phyloP scores from a whole-genome alignment of 2,888 invertebrate species.

The Andrena camellia region DNA sequence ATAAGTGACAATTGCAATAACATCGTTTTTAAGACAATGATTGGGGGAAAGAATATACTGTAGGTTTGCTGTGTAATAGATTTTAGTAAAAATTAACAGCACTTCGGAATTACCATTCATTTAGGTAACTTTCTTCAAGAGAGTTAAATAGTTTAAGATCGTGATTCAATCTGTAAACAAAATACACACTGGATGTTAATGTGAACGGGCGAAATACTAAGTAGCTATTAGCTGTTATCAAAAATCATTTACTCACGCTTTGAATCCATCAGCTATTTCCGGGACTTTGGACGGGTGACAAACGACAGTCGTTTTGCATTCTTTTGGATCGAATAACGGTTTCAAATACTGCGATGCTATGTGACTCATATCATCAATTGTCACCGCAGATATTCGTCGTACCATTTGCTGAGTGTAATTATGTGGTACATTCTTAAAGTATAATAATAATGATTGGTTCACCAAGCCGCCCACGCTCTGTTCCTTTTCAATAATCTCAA shows the following conservation, averaged over 20 bases:
- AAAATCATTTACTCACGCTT: constrained; percentile 86
- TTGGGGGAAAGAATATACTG: constrained; percentile 5
- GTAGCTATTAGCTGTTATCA: no score
- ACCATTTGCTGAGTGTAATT: constrained; percentile 90
- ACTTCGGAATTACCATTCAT: constrained; percentile 77
- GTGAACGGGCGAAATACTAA: neutral
- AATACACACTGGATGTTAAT: constrained; percentile 14
- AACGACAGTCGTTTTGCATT: constrained; percentile 89
- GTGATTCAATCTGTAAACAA: constrained; percentile 87
- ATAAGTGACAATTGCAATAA: constrained; percentile 8
- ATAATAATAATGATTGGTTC: constrained; percentile 90
- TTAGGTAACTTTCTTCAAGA: constrained; percentile 89
- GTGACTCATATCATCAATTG: constrained; percentile 87
- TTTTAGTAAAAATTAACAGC: neutral
- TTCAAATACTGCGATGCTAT: constrained; percentile 91
- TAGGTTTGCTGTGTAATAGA: neutral
- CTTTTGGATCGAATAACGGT: constrained; percentile 88
- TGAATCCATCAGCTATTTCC: constrained; percentile 89
- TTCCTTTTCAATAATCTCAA: constrained; percentile 93
- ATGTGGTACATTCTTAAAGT: constrained; percentile 89
- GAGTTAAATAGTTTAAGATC: constrained; percentile 87
- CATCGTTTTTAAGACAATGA: constrained; percentile 1
- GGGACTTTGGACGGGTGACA: constrained; percentile 92
- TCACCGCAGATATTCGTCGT: constrained; percentile 88
- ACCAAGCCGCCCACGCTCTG: constrained; percentile 92